Evolutionary conservation across 2,888 invertebrate genomes (phyloP).

Genomic region (Mythimna pallens): DNA sequence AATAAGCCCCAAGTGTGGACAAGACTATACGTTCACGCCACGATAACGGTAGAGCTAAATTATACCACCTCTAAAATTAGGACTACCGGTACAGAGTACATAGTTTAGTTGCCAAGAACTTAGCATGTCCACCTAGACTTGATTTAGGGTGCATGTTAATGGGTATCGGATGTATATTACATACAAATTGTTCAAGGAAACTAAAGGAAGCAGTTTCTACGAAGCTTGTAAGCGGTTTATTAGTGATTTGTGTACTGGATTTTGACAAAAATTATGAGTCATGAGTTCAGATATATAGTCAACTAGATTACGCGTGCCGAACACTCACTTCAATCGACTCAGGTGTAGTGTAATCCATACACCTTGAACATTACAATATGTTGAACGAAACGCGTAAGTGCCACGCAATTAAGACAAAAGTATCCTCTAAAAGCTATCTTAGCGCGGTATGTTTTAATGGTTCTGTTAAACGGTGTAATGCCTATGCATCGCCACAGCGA

Average conservation of each 20-base stretch:
- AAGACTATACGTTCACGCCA: background rate
- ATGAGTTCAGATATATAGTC: no score
- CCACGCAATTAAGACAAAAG: no score
- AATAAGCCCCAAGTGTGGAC: constrained; percentile 2
- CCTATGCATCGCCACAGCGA: no score
- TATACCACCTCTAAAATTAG: constrained; percentile 57
- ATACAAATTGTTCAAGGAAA: constrained; percentile 56
- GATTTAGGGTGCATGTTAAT: constrained; percentile 58
- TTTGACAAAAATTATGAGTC: background rate
- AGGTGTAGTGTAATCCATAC: no score
- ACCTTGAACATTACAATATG: no score
- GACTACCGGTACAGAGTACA: constrained; percentile 33
- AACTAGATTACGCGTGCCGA: no score
- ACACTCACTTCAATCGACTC: no score
- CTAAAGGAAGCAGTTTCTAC: constrained; percentile 18
- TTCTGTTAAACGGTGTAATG: no score
- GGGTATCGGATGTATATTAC: constrained; percentile 46
- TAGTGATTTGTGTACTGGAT: constrained; percentile 25
- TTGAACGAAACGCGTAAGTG: no score
- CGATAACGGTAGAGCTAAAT: constrained; percentile 29
- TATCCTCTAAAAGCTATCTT: no score
- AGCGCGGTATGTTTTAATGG: no score
- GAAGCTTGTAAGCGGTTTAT: constrained; percentile 14
- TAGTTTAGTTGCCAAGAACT: constrained; percentile 60
- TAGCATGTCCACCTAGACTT: constrained; percentile 49